Conservation (phyloP, 2,888 invertebrate genomes). For the Aphodius sticticus region DNA sequence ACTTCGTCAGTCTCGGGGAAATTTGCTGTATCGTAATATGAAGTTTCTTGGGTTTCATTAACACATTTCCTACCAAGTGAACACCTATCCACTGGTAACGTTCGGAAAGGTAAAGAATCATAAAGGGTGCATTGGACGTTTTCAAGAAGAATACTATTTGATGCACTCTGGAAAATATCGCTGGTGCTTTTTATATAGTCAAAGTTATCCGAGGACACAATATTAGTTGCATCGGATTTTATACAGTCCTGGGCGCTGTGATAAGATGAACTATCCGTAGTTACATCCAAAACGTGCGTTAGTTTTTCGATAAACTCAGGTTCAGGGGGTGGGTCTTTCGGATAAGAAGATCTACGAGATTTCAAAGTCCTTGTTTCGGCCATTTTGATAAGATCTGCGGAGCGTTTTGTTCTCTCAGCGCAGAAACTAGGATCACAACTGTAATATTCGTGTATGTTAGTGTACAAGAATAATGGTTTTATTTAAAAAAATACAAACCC, state of each 20-base stretch:
- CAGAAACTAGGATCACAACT: constrained; percentile 28
- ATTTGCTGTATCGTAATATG: not conserved
- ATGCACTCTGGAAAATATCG: not conserved
- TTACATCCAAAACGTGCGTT: not conserved
- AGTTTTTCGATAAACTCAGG: not conserved
- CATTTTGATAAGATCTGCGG: constrained; percentile 13
- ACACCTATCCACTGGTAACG: no score
- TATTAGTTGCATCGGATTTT: not conserved
- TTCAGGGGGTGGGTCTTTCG: not conserved
- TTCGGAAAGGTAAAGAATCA: not conserved
- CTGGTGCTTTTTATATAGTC: not conserved
- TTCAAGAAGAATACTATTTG: not conserved
- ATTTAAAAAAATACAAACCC: constrained; percentile 21
- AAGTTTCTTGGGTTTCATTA: no score
- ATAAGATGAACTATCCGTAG: not conserved
- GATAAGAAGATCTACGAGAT: not conserved
- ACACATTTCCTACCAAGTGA: no score
- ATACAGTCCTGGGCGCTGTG: not conserved
- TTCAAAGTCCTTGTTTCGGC: not conserved
- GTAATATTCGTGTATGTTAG: not conserved
- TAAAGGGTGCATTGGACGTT: not conserved
- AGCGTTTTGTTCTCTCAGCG: constrained; percentile 14
- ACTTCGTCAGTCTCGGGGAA: not conserved
- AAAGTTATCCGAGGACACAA: not conserved
- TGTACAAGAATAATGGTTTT: no score